Conservation (phyloP, 2,797 vertebrate genomes). For the Cyclura pinguis region DNA sequence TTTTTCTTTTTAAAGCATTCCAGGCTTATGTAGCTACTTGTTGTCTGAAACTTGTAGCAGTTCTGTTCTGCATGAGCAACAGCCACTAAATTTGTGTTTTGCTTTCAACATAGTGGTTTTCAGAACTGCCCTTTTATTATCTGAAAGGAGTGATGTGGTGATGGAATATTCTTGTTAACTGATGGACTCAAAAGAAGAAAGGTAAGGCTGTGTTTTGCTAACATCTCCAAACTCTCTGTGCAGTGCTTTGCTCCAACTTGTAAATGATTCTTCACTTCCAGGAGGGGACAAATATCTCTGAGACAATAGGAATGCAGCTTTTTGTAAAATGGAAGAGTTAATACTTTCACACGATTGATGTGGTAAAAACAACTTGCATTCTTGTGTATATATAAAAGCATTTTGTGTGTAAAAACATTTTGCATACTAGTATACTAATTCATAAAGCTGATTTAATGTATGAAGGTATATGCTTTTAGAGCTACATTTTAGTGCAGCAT, state of each 20-base stretch:
- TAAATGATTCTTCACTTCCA: neutral
- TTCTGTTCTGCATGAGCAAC: constrained; percentile 7
- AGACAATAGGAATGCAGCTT: neutral
- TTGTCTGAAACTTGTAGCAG: neutral
- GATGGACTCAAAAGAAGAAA: constrained; percentile 85
- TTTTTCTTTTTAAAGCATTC: constrained; percentile 41
- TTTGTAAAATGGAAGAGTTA: neutral
- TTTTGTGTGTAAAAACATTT: neutral
- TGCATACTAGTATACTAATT: neutral
- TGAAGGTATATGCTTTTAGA: neutral
- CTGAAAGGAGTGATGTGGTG: constrained; percentile 68
- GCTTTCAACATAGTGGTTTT: constrained; percentile 49
- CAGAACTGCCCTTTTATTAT: constrained; percentile 39
- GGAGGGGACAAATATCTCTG: neutral
- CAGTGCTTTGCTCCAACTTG: neutral
- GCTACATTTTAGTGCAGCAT: neutral
- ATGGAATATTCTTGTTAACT: constrained; percentile 81
- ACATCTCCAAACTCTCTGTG: neutral
- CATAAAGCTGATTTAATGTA: neutral
- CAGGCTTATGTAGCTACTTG: constrained; percentile 41
- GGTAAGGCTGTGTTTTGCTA: constrained; percentile 71
- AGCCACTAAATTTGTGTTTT: neutral
- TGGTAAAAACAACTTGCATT: neutral
- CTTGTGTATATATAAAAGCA: neutral
- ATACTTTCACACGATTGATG: neutral